Percentiles rank a stretch among this genome's conserved stretches.
Conservation (phyloP, 2,113 vertebrate species). For the Zosterops hypoxanthus region DNA sequence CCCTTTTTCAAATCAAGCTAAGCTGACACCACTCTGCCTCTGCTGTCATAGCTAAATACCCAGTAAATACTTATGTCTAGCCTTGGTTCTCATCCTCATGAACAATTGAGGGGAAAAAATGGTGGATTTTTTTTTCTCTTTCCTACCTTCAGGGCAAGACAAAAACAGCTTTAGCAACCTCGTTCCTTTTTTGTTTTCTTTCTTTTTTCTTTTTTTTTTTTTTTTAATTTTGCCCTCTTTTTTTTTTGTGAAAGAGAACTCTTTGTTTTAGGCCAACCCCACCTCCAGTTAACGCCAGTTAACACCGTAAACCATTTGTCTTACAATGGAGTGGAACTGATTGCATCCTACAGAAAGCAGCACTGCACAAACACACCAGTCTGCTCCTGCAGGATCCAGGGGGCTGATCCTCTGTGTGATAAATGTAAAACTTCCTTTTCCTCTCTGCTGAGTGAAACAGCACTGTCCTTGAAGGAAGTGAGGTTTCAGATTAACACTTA, state of each 20-base stretch:
- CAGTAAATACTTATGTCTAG: neutral
- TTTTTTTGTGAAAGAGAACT: neutral
- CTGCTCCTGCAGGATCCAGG: neutral
- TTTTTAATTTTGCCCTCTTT: rapidly evolving
- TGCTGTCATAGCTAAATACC: neutral
- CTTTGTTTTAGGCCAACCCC: neutral
- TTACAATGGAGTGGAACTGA: neutral
- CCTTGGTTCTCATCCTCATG: neutral
- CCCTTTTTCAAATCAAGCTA: neutral
- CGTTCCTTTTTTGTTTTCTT: rapidly evolving
- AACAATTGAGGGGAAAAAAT: rapidly evolving
- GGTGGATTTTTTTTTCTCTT: neutral
- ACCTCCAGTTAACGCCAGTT: neutral
- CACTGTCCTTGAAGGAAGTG: neutral
- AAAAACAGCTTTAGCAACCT: neutral
- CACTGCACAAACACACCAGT: neutral
- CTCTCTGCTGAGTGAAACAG: constrained; percentile 1
- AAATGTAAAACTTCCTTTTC: constrained; percentile 38
- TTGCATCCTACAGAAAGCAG: neutral
- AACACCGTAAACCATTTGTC: neutral
- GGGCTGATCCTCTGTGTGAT: neutral
- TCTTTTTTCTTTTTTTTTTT: neutral
- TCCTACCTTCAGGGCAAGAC: neutral
- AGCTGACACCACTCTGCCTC: neutral
- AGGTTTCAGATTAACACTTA: neutral